phyloP scores from a whole-genome alignment of 2,797 vertebrate genomes.

The Leptoclinus maculatus region DNA sequence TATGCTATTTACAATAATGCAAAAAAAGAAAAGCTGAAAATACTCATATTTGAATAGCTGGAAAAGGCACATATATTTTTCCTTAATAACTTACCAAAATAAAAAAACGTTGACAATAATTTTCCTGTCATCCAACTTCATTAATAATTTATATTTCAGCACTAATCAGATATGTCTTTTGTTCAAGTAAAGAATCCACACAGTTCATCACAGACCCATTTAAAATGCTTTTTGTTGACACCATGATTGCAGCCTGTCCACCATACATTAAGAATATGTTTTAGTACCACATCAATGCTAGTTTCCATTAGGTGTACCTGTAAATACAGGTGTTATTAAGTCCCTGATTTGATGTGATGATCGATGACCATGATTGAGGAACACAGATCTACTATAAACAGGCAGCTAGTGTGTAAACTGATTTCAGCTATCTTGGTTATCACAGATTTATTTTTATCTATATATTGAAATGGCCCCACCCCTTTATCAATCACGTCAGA shows the following conservation, averaged over 20 bases:
- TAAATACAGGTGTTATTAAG: background rate
- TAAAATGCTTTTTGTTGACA: background rate
- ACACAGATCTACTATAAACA: background rate
- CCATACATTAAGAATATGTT: background rate
- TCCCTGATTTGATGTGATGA: background rate
- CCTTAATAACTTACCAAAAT: background rate
- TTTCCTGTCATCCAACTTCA: too few relatives aligned
- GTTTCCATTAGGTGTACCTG: background rate
- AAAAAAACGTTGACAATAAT: background rate
- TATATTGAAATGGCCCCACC: constrained; percentile 41
- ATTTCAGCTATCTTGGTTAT: background rate
- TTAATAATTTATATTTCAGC: background rate
- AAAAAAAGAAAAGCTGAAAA: background rate
- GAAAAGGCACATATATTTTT: background rate
- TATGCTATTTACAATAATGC: background rate
- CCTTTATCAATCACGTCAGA: constrained; percentile 42
- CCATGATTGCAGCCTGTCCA: background rate
- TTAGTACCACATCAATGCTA: too few relatives aligned
- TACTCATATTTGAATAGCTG: background rate
- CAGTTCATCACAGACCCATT: background rate
- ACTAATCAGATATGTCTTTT: background rate
- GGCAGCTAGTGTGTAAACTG: background rate
- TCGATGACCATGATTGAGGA: background rate
- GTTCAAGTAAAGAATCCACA: background rate
- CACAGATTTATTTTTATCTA: background rate